Percentiles rank a stretch among this genome's conserved stretches.
Evolutionary conservation across 2,113 vertebrate species (phyloP).

Genomic region (Pavo muticus): DNA sequence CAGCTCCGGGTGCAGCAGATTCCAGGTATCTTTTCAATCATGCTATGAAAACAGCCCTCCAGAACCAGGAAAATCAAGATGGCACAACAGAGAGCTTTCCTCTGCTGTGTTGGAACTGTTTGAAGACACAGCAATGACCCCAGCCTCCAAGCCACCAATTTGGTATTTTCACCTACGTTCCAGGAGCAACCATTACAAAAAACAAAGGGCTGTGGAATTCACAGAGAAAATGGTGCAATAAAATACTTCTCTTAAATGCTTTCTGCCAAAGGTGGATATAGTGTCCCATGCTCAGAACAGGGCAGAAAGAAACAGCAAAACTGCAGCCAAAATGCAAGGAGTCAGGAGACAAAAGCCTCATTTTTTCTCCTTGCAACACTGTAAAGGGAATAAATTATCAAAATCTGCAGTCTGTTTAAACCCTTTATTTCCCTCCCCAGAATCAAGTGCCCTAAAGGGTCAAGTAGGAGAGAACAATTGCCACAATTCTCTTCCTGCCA

Average conservation of each 20-base stretch:
- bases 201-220: not conserved
- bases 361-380: conserved; percentile 17
- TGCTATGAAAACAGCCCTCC: not conserved
- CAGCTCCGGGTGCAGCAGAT: not conserved
- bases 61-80: fast-evolving
- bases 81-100: not conserved
- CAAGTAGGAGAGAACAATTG: conserved; percentile 10
- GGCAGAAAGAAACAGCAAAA: not conserved
- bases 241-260: not conserved
- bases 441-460: conserved; percentile 40
- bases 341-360: not conserved
- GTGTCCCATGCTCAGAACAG: not conserved
- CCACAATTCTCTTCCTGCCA: not conserved
- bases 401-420: conserved; percentile 42
- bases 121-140: not conserved
- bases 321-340: conserved; percentile 28
- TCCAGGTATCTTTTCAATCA: not conserved
- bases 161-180: not conserved
- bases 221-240: not conserved
- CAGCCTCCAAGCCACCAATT: not conserved
- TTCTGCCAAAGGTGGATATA: not conserved
- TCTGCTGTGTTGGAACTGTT: not conserved
- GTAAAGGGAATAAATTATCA: conserved; percentile 3
- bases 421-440: not conserved
- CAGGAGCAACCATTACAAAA: not conserved